Base-by-base conservation (phyloP, 2,888 invertebrate genomes). In the Laspeyria flexula region DNA sequence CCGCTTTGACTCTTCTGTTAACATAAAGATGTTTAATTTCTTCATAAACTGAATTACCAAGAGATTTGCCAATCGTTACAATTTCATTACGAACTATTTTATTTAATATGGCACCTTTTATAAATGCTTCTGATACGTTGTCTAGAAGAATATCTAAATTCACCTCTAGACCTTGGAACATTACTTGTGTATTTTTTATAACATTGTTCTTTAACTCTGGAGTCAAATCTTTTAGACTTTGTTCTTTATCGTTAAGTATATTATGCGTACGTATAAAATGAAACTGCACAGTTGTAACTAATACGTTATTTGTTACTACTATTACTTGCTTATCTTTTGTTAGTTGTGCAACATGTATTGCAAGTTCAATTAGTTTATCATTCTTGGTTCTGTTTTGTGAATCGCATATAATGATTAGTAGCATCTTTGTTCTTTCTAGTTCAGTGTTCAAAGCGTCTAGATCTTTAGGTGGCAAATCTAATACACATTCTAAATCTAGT, bases 21-120 rank as follows among this genome's bases (percentile, higher is more conserved):
- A 55, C 23, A 18, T 48, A 55, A 7, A 51, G 46, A 13, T 45
- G 12, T 43, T 38, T 48, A 1, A 51, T 51, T 11, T 43, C n/a
- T 7, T 55, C 48, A 29, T 55, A 55, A 25, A 25, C 48, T 23
- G 45, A n/a, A 40, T 34, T 37, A 7, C 10, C 35, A 0, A 52
- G 21, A 1, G 27, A 15, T 31, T 39, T 44, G 9, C 51, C 58
- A n/a, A 55, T 12, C 9, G 9, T 16, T n/a, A 58, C 13, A n/a
- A 4, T 38, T 35, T 52, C 37, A 25, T 12, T 30, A 5, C 11
- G 15, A 25, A 47, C 16, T 48, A 49, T 46, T 47, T 46, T 49
- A 12, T 44, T 27, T 2, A 46, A 37, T 3, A 39, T 25, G 2
- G 15, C 25, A 13, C 44, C 50, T 35, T 44, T 41, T 15, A 50